These are phyloP conservation scores for Colossoma macropomum DNA, from an alignment of 2,113 vertebrate species.

Conservation along the genomic window DNA sequence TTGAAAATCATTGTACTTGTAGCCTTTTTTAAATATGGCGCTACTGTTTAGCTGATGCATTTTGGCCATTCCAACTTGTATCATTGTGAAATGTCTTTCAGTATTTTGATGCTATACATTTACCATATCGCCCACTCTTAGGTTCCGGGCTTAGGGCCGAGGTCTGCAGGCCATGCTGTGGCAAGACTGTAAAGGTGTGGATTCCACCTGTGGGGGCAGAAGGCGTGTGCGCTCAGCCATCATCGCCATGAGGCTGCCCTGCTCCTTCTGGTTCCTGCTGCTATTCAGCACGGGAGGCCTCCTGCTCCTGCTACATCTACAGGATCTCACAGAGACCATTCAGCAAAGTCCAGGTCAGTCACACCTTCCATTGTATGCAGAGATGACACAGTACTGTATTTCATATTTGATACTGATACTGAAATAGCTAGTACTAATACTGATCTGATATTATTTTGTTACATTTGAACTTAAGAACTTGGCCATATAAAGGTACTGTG, in stretches of 20 bases:
- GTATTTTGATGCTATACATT: neutral
- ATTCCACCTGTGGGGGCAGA: constrained; percentile 63
- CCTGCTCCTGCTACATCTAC: constrained; percentile 89
- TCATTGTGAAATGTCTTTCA: neutral
- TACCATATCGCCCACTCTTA: constrained; percentile 18
- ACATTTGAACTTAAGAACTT: no score
- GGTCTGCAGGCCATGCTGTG: constrained; percentile 58
- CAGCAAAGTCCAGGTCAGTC: constrained; percentile 85
- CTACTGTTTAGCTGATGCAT: neutral
- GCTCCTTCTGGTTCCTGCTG: constrained; percentile 91
- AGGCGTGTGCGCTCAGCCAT: constrained; percentile 59
- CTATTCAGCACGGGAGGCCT: constrained; percentile 89
- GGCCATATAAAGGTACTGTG: no score
- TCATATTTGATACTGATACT: no score
- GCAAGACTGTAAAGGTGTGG: constrained; percentile 72
- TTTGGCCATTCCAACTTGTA: neutral
- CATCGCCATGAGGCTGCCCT: constrained; percentile 84
- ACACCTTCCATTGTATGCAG: neutral
- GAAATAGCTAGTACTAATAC: no score
- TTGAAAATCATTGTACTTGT: no score
- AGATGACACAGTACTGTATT: neutral
- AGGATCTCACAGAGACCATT: constrained; percentile 86
- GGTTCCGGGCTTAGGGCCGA: constrained; percentile 32
- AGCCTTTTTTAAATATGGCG: no score
- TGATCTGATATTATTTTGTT: no score